phyloP scores from a whole-genome alignment of 2,797 vertebrate species.

The Melanotaenia maccullochi region DNA sequence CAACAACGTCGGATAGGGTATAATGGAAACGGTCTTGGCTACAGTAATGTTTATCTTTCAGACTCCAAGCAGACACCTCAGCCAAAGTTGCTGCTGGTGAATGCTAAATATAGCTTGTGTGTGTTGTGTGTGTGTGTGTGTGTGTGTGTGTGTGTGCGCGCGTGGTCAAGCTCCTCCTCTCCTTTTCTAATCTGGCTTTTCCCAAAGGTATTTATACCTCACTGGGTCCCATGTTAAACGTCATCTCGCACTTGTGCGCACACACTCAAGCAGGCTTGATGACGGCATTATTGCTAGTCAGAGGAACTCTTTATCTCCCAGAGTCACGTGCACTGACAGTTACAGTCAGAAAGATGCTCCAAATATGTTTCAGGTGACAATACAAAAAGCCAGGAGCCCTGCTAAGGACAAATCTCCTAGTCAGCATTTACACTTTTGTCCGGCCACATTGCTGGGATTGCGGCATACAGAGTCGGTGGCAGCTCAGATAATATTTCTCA shows the following conservation, averaged over 20 bases:
- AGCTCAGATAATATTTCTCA: too few relatives aligned
- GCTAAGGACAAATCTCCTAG: neutral
- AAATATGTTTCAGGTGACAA: neutral
- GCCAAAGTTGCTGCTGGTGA: slow-evolving; percentile 23
- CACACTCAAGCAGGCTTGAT: slow-evolving; percentile 18
- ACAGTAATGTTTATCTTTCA: slow-evolving; percentile 28
- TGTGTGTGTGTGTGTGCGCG: slow-evolving; percentile 31
- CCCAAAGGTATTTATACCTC: slow-evolving; percentile 72
- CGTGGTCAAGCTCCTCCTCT: slow-evolving; percentile 46
- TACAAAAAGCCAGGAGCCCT: neutral
- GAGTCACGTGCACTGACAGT: slow-evolving; percentile 28
- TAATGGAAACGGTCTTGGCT: slow-evolving; percentile 6
- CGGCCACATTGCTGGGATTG: neutral
- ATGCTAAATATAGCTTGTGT: slow-evolving; percentile 50
- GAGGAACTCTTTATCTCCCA: slow-evolving; percentile 52
- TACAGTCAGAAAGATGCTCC: slow-evolving; percentile 28
- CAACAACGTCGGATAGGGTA: neutral
- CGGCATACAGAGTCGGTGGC: neutral
- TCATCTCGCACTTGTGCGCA: slow-evolving; percentile 45
- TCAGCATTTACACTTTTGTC: neutral
- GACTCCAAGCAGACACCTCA: slow-evolving; percentile 33
- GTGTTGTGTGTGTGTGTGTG: slow-evolving; percentile 20
- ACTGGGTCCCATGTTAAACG: slow-evolving; percentile 56
- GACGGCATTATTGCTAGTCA: slow-evolving; percentile 23
- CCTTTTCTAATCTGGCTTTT: slow-evolving; percentile 74